Evolutionary conservation across 2,888 invertebrate species (phyloP).

Genomic region (Chloromyia formosa): DNA sequence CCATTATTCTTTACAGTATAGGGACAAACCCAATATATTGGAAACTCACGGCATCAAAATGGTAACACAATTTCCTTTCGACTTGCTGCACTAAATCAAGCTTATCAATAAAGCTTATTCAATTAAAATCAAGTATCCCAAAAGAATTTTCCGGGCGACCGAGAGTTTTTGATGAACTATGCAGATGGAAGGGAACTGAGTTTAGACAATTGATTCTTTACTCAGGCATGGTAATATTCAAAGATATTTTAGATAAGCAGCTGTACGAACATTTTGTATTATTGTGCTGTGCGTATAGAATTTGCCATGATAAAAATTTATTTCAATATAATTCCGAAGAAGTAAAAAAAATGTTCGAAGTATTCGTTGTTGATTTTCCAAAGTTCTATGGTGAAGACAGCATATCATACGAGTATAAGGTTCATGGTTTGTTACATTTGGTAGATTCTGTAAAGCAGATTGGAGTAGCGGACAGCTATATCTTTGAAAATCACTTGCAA

Average conservation of each 20-base stretch:
- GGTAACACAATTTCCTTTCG: conserved; percentile 18
- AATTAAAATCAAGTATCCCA: conserved; percentile 30
- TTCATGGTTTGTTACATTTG: conserved; percentile 48
- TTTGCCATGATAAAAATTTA: conserved; percentile 42
- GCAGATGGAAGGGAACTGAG: conserved; percentile 47
- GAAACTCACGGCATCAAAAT: conserved; percentile 18
- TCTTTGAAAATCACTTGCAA: conserved; percentile 48
- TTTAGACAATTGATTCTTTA: conserved; percentile 48
- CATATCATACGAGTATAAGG: conserved; percentile 44
- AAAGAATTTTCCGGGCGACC: conserved; percentile 47
- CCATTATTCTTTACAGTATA: conserved; percentile 38
- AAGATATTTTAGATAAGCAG: conserved; percentile 44
- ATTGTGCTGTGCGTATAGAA: conserved; percentile 41
- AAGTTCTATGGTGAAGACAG: conserved; percentile 47
- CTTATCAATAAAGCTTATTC: conserved; percentile 35
- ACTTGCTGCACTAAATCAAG: neutral
- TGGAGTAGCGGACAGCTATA: conserved; percentile 44
- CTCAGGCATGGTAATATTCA: conserved; percentile 45
- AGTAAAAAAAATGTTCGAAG: conserved; percentile 31
- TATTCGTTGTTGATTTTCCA: conserved; percentile 47
- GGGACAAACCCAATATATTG: conserved; percentile 4
- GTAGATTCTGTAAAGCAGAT: conserved; percentile 34
- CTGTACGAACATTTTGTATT: conserved; percentile 48
- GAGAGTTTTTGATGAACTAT: conserved; percentile 45
- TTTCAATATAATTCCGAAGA: conserved; percentile 36